Evolutionary conservation across 2,113 vertebrate species (phyloP).

Genomic region (Galemys pyrenaicus): DNA sequence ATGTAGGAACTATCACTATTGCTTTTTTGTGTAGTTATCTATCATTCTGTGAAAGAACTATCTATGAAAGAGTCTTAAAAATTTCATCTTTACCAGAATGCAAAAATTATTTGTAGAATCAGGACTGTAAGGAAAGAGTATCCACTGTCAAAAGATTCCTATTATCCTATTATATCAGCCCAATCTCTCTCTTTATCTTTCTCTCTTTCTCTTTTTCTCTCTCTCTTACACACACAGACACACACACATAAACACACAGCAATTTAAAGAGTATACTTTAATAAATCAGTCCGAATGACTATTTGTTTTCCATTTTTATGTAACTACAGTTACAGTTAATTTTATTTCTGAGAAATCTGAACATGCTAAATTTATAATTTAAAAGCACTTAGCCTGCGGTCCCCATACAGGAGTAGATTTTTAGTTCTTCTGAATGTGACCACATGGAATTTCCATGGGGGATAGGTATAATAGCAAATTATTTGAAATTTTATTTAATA

Average conservation of each 20-base stretch:
- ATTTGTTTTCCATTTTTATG: background rate
- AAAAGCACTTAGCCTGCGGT: background rate
- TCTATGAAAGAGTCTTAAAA: background rate
- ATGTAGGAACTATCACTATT: background rate
- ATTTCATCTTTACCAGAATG: background rate
- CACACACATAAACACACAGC: background rate
- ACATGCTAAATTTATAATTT: background rate
- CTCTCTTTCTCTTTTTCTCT: too few relatives aligned
- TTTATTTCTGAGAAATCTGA: background rate
- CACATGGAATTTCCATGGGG: background rate
- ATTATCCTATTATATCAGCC: background rate
- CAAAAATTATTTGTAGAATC: background rate
- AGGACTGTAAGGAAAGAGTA: background rate
- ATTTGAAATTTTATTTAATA: background rate
- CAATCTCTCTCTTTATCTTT: too few relatives aligned
- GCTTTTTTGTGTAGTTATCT: background rate
- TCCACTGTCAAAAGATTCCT: background rate
- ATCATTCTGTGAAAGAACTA: background rate
- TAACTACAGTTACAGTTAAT: background rate
- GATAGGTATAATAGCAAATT: slow-evolving; percentile 24
- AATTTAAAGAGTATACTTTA: background rate
- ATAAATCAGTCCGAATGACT: background rate
- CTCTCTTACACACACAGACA: background rate
- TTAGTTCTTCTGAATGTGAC: slow-evolving; percentile 18
- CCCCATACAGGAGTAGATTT: background rate